Evolutionary conservation across 1,140 invertebrate genomes (phyloP).

Genomic region (Tetramorium parvispinum): DNA sequence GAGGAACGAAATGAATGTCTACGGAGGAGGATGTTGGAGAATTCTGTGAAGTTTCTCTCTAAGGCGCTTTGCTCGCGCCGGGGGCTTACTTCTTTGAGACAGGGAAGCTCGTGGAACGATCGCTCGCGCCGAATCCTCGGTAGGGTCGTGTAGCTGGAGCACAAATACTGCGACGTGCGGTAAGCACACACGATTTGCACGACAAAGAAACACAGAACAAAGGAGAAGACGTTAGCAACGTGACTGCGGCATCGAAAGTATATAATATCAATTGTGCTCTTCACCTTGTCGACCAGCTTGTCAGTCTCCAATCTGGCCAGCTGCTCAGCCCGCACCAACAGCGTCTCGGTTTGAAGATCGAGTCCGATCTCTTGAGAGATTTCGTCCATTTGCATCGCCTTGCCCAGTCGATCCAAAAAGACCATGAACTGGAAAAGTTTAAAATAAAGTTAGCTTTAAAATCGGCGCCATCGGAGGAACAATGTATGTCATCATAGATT

Average conservation of each 20-base stretch:
- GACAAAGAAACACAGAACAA: slow-evolving; percentile 67
- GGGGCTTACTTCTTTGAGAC: slow-evolving; percentile 88
- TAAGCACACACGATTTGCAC: slow-evolving; percentile 61
- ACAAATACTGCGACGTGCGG: slow-evolving; percentile 88
- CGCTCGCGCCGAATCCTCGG: slow-evolving; percentile 90
- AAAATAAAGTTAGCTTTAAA: not conserved
- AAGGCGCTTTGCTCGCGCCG: slow-evolving; percentile 56
- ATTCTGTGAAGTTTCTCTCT: slow-evolving; percentile 44
- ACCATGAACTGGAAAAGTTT: slow-evolving; percentile 88
- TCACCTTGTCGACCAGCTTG: slow-evolving; percentile 91
- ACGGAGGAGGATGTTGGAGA: slow-evolving; percentile 27
- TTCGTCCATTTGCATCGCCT: slow-evolving; percentile 91
- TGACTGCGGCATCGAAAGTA: not conserved
- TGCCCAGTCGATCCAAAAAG: slow-evolving; percentile 90
- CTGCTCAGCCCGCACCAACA: slow-evolving; percentile 92
- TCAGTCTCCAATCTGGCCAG: slow-evolving; percentile 91
- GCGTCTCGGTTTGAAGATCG: slow-evolving; percentile 92
- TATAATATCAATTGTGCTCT: slow-evolving; percentile 16
- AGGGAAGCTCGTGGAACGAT: slow-evolving; percentile 90
- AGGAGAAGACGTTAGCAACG: slow-evolving; percentile 61
- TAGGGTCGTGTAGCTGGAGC: slow-evolving; percentile 89
- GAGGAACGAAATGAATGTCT: slow-evolving; percentile 44
- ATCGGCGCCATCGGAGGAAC: no score
- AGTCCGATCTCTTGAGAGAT: slow-evolving; percentile 92
- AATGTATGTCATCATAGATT: not conserved